A percentile compares a stretch with the other conserved stretches of the same genome.
phyloP scores from a whole-genome alignment of 2,888 invertebrate species.

The Scotopteryx bipunctaria region DNA sequence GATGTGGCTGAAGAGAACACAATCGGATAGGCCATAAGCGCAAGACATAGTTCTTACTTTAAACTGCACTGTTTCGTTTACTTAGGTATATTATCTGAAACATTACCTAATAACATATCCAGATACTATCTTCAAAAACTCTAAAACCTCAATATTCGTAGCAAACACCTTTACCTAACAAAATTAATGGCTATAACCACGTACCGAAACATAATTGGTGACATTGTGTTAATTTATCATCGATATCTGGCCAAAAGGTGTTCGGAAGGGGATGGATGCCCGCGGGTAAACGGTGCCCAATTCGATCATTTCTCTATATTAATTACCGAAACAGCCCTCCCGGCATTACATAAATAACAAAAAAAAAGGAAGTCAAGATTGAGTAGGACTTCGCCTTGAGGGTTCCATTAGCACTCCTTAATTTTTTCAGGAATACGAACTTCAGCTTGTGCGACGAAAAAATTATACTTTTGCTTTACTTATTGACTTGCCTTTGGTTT shows the following conservation, averaged over 20 bases:
- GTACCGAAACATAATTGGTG: slow-evolving; percentile 42
- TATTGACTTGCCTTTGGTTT: too few species aligned
- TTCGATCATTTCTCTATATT: slow-evolving; percentile 71
- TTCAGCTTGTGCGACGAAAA: too few species aligned
- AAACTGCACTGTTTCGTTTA: too few species aligned
- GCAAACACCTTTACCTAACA: slow-evolving; percentile 16
- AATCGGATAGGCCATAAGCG: too few species aligned
- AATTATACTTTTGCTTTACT: too few species aligned
- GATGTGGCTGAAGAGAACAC: too few species aligned
- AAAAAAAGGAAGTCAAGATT: slow-evolving; percentile 40
- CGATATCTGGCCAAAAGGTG: slow-evolving; percentile 60
- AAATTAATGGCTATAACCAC: slow-evolving; percentile 13
- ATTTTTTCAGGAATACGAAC: too few species aligned
- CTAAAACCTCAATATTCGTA: too few species aligned
- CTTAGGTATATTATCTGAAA: too few species aligned
- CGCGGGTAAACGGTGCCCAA: slow-evolving; percentile 65
- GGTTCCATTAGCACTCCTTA: slow-evolving; percentile 2
- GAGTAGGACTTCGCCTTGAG: background rate
- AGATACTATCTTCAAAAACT: too few species aligned
- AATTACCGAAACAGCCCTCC: slow-evolving; percentile 67
- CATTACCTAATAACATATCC: too few species aligned
- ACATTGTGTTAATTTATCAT: slow-evolving; percentile 53
- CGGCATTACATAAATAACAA: slow-evolving; percentile 62
- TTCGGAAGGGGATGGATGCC: slow-evolving; percentile 53
- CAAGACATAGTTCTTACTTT: too few species aligned